Evolutionary conservation across 2,113 vertebrate species (phyloP).

Genomic region (Hydrochoerus hydrochaeris): DNA sequence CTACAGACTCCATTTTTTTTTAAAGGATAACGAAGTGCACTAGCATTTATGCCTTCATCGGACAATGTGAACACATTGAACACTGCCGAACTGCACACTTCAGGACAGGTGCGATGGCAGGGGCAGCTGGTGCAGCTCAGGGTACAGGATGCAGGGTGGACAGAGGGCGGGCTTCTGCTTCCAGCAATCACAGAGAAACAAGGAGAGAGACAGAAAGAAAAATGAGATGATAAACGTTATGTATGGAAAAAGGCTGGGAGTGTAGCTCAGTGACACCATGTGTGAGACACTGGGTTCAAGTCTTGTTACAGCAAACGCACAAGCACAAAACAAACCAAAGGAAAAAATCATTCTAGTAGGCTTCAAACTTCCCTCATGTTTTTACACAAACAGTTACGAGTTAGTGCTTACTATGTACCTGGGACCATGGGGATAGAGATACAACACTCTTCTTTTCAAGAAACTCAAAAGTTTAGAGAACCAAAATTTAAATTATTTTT

Average conservation of each 20-base stretch:
- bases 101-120: neutral
- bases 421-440: neutral
- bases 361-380: constrained; percentile 6
- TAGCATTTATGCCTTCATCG: neutral
- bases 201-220: neutral
- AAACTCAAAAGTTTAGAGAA: constrained; percentile 44
- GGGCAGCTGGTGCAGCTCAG: neutral
- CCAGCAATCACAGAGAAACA: neutral
- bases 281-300: neutral
- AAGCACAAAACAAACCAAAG: neutral
- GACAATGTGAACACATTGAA: constrained; percentile 26
- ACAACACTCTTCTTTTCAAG: constrained; percentile 53
- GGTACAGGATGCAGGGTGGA: neutral
- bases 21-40: constrained; percentile 17
- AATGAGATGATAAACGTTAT: neutral
- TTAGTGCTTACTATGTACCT: neutral
- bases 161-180: neutral
- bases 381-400: constrained; percentile 22
- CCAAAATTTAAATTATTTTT: constrained; percentile 40
- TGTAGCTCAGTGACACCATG: neutral
- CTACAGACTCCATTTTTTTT: neutral
- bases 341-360: neutral
- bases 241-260: neutral
- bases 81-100: neutral
- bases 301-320: neutral